Conservation (phyloP, 2,888 invertebrate species). For the Synergus gifuensis region DNA sequence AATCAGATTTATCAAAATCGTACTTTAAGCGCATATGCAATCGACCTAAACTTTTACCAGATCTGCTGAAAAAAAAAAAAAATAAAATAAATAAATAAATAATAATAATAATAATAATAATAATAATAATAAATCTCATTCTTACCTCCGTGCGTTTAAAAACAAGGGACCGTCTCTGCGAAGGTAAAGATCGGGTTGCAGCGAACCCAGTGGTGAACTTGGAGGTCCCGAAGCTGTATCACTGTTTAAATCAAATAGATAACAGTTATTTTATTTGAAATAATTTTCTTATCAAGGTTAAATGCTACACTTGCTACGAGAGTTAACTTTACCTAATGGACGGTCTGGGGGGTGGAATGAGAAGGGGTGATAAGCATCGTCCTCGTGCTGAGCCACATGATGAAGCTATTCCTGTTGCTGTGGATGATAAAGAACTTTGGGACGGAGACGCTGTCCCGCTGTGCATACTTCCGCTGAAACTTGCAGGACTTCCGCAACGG, state of each 20-base stretch:
- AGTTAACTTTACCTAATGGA: slow-evolving; percentile 68
- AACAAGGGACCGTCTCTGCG: slow-evolving; percentile 89
- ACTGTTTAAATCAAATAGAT: slow-evolving; percentile 60
- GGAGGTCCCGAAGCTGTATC: slow-evolving; percentile 77
- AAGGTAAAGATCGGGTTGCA: slow-evolving; percentile 93
- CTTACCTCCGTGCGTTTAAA: slow-evolving; percentile 80
- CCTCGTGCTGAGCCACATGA: slow-evolving; percentile 71
- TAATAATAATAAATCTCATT: not conserved
- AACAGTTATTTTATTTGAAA: not conserved
- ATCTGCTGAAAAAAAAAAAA: slow-evolving; percentile 70
- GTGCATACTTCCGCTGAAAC: slow-evolving; percentile 75
- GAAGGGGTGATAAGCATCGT: slow-evolving; percentile 87
- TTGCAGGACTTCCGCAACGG: slow-evolving; percentile 82
- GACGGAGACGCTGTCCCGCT: slow-evolving; percentile 73
- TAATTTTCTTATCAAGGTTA: too few relatives aligned
- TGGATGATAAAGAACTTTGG: slow-evolving; percentile 85
- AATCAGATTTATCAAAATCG: slow-evolving; percentile 93
- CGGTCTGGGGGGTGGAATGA: slow-evolving; percentile 85
- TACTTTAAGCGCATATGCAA: slow-evolving; percentile 92
- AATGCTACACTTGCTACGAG: too few relatives aligned
- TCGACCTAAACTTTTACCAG: slow-evolving; percentile 87
- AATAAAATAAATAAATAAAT: too few relatives aligned
- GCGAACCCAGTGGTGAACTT: slow-evolving; percentile 86
- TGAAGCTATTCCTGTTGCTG: slow-evolving; percentile 77
- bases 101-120: too few relatives aligned